Conservation (phyloP, 92 coral and sea anemone species). For the Epizoanthus fatuus region DNA sequence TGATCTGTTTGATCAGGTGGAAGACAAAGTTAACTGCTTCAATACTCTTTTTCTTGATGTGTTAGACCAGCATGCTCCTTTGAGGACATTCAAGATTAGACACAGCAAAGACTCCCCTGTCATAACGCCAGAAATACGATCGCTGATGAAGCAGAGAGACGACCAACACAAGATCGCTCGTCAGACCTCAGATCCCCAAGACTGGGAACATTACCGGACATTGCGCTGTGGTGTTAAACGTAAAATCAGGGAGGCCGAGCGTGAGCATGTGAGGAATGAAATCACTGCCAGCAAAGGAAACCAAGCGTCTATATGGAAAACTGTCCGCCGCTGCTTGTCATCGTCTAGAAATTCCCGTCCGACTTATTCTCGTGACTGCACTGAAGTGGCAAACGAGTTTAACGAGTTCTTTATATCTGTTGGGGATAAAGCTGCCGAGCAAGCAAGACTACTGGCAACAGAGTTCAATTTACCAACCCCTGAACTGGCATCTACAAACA, state of each 20-base stretch:
- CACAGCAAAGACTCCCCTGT: slow-evolving; percentile 40
- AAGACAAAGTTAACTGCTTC: slow-evolving; percentile 45
- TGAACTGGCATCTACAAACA: background rate
- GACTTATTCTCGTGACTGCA: background rate
- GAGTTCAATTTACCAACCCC: slow-evolving; percentile 7
- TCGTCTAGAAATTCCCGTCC: background rate
- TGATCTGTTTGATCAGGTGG: slow-evolving; percentile 35
- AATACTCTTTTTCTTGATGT: slow-evolving; percentile 61
- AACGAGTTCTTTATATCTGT: background rate
- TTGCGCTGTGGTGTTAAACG: slow-evolving; percentile 13
- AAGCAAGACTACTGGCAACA: background rate
- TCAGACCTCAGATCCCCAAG: background rate
- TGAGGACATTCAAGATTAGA: slow-evolving; percentile 59
- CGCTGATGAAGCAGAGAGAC: too few relatives aligned
- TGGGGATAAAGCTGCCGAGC: background rate
- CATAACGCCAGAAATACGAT: too few relatives aligned
- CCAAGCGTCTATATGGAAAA: background rate
- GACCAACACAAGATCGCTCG: too few relatives aligned
- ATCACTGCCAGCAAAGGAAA: background rate
- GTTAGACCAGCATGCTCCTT: slow-evolving; percentile 68
- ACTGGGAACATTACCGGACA: slow-evolving; percentile 6
- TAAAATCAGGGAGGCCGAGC: slow-evolving; percentile 5
- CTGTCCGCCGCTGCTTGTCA: background rate
- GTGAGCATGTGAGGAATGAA: background rate
- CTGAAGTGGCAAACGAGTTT: background rate